These are phyloP conservation scores for Monopterus albus DNA, from an alignment of 2,113 vertebrate species.

Conservation along the genomic window DNA sequence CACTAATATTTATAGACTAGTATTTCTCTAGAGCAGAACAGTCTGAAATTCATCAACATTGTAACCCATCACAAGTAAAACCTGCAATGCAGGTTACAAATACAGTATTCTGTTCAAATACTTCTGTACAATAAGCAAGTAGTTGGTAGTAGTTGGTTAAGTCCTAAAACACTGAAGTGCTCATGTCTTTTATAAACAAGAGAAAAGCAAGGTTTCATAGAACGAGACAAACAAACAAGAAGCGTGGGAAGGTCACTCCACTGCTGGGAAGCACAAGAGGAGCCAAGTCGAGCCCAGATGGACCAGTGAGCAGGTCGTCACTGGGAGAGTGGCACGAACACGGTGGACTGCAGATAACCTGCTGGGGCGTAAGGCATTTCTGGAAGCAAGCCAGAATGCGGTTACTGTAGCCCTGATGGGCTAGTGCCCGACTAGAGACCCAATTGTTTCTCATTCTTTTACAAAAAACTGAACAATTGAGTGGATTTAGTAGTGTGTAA, in stretches of 20 bases:
- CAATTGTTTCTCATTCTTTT: slow-evolving; percentile 1
- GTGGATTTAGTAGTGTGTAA: neutral
- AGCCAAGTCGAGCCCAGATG: slow-evolving; percentile 62
- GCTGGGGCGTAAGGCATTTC: neutral
- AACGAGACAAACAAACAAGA: neutral
- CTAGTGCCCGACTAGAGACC: neutral
- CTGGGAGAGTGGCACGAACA: slow-evolving; percentile 13
- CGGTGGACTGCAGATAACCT: slow-evolving; percentile 17
- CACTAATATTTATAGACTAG: no score
- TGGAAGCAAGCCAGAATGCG: slow-evolving; percentile 13
- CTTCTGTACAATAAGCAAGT: neutral
- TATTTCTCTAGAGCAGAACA: no score
- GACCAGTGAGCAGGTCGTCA: slow-evolving; percentile 49
- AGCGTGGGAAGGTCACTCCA: slow-evolving; percentile 50
- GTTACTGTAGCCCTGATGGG: slow-evolving; percentile 17
- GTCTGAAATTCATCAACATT: no score
- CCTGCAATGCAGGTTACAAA: no score
- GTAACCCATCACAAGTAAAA: no score
- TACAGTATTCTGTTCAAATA: no score
- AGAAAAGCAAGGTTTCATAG: neutral
- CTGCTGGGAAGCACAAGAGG: slow-evolving; percentile 48
- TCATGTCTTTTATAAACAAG: neutral
- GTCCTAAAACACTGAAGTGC: no score
- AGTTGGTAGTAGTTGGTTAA: neutral
- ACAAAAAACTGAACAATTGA: neutral